Percentiles rank a stretch among this genome's conserved stretches.
These are phyloP conservation scores for Heliconius eleuchia DNA, from an alignment of 1,140 invertebrate species.

Conservation along the genomic window DNA sequence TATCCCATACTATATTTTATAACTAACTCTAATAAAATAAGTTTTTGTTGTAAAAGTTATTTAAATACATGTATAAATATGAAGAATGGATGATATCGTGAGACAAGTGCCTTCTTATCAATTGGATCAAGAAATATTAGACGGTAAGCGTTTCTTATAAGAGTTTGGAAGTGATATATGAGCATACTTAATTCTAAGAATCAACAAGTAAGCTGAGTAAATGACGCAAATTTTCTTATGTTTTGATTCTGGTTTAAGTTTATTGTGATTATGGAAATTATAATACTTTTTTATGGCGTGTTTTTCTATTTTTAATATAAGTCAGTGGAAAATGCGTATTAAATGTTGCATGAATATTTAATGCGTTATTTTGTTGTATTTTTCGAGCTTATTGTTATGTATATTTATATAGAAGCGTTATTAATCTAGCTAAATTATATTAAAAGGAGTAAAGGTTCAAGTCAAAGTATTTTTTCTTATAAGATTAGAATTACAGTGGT, in stretches of 20 bases:
- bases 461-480: background rate
- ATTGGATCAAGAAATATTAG: constrained; percentile 74
- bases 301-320: background rate
- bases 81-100: constrained; percentile 78
- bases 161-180: constrained; percentile 55
- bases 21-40: constrained; percentile 30
- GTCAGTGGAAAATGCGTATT: background rate
- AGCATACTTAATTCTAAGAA: constrained; percentile 59
- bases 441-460: background rate
- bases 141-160: constrained; percentile 53
- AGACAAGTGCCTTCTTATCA: constrained; percentile 72
- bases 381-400: background rate
- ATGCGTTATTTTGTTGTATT: background rate
- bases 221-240: constrained; percentile 59
- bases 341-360: background rate
- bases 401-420: background rate
- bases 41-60: constrained; percentile 49
- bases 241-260: constrained; percentile 27
- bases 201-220: constrained; percentile 63
- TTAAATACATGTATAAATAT: constrained; percentile 64
- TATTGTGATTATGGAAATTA: background rate
- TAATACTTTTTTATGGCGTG: background rate
- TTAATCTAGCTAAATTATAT: background rate
- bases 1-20: constrained; percentile 49
- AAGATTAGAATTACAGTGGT: background rate